Percentiles rank a stretch among this genome's conserved stretches.
phyloP scores from a whole-genome alignment of 2,797 vertebrate species.

The Tolypeutes matacus region DNA sequence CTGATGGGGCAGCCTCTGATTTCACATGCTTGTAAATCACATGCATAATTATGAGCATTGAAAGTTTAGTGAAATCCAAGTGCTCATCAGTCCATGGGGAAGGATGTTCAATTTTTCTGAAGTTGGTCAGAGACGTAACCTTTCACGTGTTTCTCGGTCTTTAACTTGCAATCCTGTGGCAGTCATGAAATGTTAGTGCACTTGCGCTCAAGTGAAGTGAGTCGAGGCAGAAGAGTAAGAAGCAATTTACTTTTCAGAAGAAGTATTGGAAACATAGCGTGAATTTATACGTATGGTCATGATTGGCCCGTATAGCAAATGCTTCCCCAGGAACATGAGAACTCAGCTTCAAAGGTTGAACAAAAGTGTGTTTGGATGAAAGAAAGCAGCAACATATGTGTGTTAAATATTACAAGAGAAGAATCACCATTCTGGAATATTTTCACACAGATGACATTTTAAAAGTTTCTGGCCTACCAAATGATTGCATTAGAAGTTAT shows the following conservation, averaged over 20 bases:
- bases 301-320: not conserved
- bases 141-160: not conserved
- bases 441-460: not conserved
- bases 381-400: not conserved
- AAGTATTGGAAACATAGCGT: not conserved
- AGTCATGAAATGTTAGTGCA: not conserved
- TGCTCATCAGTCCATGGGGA: not conserved
- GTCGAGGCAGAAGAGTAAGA: not conserved
- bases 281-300: fast-evolving
- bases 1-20: not conserved
- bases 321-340: not conserved
- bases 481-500: constrained; percentile 29
- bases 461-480: not conserved
- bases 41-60: not conserved
- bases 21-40: constrained; percentile 59
- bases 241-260: not conserved
- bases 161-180: not conserved
- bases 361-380: not conserved
- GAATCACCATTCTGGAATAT: not conserved
- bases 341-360: not conserved
- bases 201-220: not conserved
- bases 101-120: not conserved
- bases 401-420: constrained; percentile 7
- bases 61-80: constrained; percentile 23
- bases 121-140: not conserved